These are phyloP conservation scores for Muntiacus reevesi DNA, from an alignment of 2,113 vertebrate species.

Conservation along the genomic window DNA sequence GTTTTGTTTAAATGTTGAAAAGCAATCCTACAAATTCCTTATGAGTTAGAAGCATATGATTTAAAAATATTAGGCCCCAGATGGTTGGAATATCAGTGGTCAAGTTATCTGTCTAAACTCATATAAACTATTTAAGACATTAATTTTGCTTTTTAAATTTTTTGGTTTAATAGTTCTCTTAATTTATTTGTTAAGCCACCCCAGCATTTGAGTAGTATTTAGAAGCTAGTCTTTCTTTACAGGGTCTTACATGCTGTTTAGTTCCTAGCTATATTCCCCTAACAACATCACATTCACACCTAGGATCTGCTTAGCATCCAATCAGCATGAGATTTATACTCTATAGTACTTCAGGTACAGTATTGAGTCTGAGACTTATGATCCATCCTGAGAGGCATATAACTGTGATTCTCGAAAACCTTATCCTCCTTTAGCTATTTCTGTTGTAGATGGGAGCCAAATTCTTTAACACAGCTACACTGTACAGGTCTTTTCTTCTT, in stretches of 20 bases:
- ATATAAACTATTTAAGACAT: not conserved
- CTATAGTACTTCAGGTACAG: not conserved
- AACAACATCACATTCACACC: not conserved
- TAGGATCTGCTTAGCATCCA: not conserved
- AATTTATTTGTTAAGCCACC: slow-evolving; percentile 4
- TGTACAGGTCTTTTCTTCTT: not conserved
- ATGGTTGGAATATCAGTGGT: not conserved
- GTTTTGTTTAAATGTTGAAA: slow-evolving; percentile 12
- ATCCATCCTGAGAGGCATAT: not conserved
- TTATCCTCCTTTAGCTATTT: not conserved
- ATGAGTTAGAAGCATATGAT: not conserved
- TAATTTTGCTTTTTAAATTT: slow-evolving; percentile 20
- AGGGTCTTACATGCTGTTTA: not conserved
- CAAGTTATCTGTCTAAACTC: not conserved
- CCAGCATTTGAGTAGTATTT: not conserved
- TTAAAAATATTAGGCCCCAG: not conserved
- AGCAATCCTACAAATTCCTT: not conserved
- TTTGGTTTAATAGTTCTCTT: not conserved
- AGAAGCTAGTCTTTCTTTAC: not conserved
- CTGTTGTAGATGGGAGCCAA: not conserved
- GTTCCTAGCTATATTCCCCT: not conserved
- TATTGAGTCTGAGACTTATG: not conserved
- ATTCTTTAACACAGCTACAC: not conserved
- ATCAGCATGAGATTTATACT: not conserved
- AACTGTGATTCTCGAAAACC: not conserved